A percentile compares a stretch with the other conserved stretches of the same genome.
Evolutionary conservation across 1,140 invertebrate species (phyloP).

Genomic region (Phymorhynchus buccinoides): DNA sequence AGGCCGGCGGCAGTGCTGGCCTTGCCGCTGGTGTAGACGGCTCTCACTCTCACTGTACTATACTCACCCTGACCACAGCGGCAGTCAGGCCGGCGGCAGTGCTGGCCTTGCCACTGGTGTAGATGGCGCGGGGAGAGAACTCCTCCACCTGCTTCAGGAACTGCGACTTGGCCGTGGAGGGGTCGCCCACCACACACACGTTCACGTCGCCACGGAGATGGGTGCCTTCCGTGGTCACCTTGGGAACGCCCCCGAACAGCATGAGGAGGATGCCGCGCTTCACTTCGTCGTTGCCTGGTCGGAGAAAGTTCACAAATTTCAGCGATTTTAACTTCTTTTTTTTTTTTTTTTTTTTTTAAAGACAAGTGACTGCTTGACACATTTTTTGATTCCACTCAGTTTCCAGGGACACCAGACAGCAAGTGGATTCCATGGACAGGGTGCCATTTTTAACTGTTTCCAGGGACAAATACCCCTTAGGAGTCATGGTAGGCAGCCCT

Average conservation of each 20-base stretch:
- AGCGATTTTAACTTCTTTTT: too few relatives aligned
- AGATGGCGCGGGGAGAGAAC: slow-evolving; percentile 95
- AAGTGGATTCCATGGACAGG: too few relatives aligned
- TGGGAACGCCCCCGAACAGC: slow-evolving; percentile 97
- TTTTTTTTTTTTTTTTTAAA: too few relatives aligned
- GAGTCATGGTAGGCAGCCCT: too few relatives aligned
- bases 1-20: slow-evolving; percentile 97
- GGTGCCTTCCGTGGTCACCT: slow-evolving; percentile 91
- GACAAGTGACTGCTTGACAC: too few relatives aligned
- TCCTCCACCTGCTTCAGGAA: slow-evolving; percentile 96
- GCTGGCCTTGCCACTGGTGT: slow-evolving; percentile 98
- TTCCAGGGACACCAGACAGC: too few relatives aligned
- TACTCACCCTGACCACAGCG: slow-evolving; percentile 83
- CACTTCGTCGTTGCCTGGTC: slow-evolving; percentile 89
- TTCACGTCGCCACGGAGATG: slow-evolving; percentile 96
- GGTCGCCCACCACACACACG: slow-evolving; percentile 98
- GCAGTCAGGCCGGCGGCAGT: slow-evolving; percentile 98
- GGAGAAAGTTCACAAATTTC: too few relatives aligned
- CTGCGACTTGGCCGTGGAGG: slow-evolving; percentile 98
- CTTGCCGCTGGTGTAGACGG: slow-evolving; percentile 99
- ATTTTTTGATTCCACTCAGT: too few relatives aligned
- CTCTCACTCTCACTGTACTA: slow-evolving; percentile 64
- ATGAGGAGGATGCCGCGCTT: slow-evolving; percentile 95
- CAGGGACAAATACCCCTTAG: too few relatives aligned
- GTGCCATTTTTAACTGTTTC: too few relatives aligned